phyloP scores from a whole-genome alignment of 2,113 vertebrate species.

The Sinocyclocheilus maitianheensis region DNA sequence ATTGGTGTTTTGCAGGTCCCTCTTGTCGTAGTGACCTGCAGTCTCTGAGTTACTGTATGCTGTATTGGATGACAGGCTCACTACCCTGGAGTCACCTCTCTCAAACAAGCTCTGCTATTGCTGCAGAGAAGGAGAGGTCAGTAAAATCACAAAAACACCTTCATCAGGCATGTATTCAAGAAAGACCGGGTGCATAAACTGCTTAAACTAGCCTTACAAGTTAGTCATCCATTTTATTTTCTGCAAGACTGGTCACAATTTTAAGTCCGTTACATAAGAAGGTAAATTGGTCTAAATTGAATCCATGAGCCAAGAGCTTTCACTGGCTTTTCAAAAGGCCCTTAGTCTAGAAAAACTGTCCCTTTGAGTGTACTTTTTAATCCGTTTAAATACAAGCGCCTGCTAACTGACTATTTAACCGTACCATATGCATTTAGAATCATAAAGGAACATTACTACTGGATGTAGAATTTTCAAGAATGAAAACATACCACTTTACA shows the following conservation, averaged over 20 bases:
- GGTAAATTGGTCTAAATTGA: too few relatives aligned
- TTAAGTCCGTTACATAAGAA: too few relatives aligned
- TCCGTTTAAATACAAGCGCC: background rate
- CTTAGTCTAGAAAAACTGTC: background rate
- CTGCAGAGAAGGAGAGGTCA: conserved; percentile 84
- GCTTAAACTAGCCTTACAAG: background rate
- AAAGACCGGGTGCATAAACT: background rate
- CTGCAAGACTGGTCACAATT: too few relatives aligned
- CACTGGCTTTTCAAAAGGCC: background rate
- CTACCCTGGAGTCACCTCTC: conserved; percentile 83
- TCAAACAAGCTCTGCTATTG: conserved; percentile 68
- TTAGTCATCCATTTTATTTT: background rate
- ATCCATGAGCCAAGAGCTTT: background rate
- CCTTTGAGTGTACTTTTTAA: background rate
- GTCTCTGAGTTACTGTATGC: conserved; percentile 89
- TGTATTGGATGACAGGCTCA: conserved; percentile 83
- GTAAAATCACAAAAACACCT: conserved; percentile 7
- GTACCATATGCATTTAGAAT: background rate
- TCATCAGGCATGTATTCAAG: background rate
- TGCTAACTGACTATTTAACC: background rate
- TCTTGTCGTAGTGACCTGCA: conserved; percentile 92
- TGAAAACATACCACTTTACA: background rate
- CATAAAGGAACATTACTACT: background rate
- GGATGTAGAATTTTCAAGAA: background rate
- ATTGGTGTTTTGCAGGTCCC: conserved; percentile 75